A percentile compares a stretch with the other conserved stretches of the same genome.
Evolutionary conservation across 2,888 invertebrate species (phyloP).

Genomic region (Nemoura dubitans): DNA sequence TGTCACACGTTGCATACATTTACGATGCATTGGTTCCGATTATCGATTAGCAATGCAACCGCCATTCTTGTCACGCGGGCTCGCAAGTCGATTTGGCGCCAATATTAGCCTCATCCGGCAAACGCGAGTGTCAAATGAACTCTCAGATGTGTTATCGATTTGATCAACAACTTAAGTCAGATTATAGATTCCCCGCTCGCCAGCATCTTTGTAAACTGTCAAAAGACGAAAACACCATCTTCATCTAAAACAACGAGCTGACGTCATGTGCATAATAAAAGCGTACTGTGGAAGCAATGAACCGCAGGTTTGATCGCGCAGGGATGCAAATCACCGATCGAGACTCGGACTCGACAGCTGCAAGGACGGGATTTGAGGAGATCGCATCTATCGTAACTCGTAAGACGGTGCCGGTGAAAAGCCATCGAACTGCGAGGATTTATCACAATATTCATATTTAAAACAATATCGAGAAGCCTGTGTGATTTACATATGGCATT

Average conservation of each 20-base stretch:
- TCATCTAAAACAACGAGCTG: background rate
- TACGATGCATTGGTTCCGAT: background rate
- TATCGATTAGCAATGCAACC: background rate
- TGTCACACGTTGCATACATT: background rate
- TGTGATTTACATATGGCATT: background rate
- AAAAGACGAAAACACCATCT: background rate
- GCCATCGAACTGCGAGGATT: conserved; percentile 17
- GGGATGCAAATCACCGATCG: conserved; percentile 14
- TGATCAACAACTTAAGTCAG: background rate
- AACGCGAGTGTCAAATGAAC: background rate
- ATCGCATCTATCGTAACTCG: background rate
- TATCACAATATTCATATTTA: conserved; percentile 16
- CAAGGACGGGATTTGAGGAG: background rate
- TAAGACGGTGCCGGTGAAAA: background rate
- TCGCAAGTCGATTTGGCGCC: background rate
- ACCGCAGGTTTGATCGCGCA: background rate
- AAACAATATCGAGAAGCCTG: conserved; percentile 17
- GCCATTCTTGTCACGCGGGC: background rate
- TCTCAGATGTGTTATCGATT: background rate
- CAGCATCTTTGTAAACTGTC: conserved; percentile 5
- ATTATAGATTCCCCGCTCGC: conserved; percentile 12
- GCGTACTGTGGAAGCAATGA: background rate
- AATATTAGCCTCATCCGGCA: background rate
- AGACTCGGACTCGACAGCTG: background rate
- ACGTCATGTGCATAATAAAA: conserved; percentile 3